Evolutionary conservation across 92 coral and sea anemone species (phyloP).

Genomic region (Heteractis magnifica): DNA sequence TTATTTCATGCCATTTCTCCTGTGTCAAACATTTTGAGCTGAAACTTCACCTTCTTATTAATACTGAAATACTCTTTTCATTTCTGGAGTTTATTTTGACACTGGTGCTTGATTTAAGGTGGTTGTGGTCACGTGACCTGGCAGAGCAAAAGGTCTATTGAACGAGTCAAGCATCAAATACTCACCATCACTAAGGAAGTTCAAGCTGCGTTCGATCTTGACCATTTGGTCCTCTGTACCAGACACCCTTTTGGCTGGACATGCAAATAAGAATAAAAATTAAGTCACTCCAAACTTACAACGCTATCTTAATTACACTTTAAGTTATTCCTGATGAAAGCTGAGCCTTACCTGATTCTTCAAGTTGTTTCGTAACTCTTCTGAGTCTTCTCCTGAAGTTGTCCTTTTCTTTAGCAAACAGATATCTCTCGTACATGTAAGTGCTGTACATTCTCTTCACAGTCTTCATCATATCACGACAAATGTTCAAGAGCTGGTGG

Average conservation of each 20-base stretch:
- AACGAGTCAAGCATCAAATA: no score
- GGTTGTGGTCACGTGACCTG: no score
- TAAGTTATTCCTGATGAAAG: not conserved
- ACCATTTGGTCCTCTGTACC: constrained; percentile 86
- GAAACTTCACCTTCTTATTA: no score
- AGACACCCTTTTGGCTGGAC: constrained; percentile 66
- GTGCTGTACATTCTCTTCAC: constrained; percentile 88
- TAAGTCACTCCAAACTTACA: not conserved
- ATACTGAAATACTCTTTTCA: no score
- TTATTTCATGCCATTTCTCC: not conserved
- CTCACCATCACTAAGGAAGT: constrained; percentile 86
- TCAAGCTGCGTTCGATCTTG: constrained; percentile 67
- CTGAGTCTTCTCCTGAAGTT: constrained; percentile 71
- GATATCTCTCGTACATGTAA: constrained; percentile 76
- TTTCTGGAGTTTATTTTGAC: no score
- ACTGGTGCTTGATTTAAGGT: no score
- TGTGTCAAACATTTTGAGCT: no score
- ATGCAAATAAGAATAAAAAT: not conserved
- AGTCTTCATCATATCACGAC: constrained; percentile 96
- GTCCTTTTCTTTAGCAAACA: constrained; percentile 77
- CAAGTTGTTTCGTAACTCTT: constrained; percentile 75
- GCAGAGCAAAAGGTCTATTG: not conserved
- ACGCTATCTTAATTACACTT: not conserved
- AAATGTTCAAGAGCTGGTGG: constrained; percentile 91
- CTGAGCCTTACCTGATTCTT: constrained; percentile 65